Evolutionary conservation across 2,888 invertebrate species (phyloP).

Genomic region (Bugula neritina): DNA sequence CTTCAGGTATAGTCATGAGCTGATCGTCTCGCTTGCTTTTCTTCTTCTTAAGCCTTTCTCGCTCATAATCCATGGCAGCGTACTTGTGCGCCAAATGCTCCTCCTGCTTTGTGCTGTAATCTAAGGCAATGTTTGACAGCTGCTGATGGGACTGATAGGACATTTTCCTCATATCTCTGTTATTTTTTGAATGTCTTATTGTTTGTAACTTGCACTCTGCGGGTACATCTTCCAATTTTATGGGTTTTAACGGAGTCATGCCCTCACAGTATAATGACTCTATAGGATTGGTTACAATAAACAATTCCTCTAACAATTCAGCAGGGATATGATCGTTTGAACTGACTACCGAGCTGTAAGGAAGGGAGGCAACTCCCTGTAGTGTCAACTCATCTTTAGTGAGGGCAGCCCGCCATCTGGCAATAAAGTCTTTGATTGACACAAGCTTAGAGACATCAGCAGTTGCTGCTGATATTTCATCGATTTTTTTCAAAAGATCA

Average conservation of each 20-base stretch:
- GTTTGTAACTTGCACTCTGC: not conserved
- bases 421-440: not conserved
- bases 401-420: not conserved
- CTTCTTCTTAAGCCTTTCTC: not conserved
- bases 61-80: not conserved
- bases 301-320: constrained; percentile 14
- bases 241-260: not conserved
- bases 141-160: not conserved
- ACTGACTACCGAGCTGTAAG: not conserved
- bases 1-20: not conserved
- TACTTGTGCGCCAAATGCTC: constrained; percentile 18
- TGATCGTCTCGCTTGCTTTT: not conserved
- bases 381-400: not conserved
- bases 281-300: constrained; percentile 9
- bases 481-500: not conserved
- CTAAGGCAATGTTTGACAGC: not conserved
- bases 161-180: not conserved
- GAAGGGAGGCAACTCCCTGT: not conserved
- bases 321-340: not conserved
- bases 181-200: not conserved
- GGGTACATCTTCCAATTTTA: not conserved
- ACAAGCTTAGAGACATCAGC: not conserved
- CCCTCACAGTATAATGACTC: constrained; percentile 1
- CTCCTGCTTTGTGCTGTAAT: not conserved
- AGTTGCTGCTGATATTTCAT: not conserved